A percentile compares a stretch with the other conserved stretches of the same genome.
Evolutionary conservation across 2,797 vertebrate genomes (phyloP).

Genomic region (Otolemur crassicaudatus): DNA sequence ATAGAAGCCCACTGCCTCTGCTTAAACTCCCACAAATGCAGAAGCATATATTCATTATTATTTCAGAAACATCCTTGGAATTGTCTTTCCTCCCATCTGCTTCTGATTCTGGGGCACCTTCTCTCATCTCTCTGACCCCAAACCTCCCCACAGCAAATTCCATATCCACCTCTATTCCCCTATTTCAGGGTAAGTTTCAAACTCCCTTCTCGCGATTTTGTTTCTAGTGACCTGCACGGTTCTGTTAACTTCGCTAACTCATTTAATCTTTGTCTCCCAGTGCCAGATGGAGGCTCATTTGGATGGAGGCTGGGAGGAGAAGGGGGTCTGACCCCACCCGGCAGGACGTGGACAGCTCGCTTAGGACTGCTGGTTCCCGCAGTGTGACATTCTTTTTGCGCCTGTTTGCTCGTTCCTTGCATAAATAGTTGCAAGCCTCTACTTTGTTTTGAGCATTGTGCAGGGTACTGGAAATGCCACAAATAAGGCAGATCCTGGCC

Average conservation of each 20-base stretch:
- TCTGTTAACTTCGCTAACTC: constrained; percentile 27
- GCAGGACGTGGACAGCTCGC: background rate
- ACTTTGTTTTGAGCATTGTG: background rate
- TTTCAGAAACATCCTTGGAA: background rate
- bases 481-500: background rate
- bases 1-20: background rate
- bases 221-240: background rate
- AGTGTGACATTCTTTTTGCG: background rate
- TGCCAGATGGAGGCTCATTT: constrained; percentile 1
- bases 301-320: background rate
- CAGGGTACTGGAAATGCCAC: background rate
- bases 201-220: background rate
- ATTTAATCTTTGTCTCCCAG: background rate
- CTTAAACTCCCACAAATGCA: background rate
- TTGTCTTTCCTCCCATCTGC: background rate
- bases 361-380: background rate
- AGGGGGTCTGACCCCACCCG: background rate
- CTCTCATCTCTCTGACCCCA: background rate
- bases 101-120: background rate
- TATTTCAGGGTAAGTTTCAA: background rate
- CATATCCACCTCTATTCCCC: background rate
- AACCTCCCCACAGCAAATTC: background rate
- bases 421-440: background rate
- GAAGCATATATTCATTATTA: background rate
- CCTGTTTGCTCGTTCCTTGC: background rate